These are phyloP conservation scores for Monoplex corrugatus DNA, from an alignment of 2,888 invertebrate species.

Conservation along the genomic window DNA sequence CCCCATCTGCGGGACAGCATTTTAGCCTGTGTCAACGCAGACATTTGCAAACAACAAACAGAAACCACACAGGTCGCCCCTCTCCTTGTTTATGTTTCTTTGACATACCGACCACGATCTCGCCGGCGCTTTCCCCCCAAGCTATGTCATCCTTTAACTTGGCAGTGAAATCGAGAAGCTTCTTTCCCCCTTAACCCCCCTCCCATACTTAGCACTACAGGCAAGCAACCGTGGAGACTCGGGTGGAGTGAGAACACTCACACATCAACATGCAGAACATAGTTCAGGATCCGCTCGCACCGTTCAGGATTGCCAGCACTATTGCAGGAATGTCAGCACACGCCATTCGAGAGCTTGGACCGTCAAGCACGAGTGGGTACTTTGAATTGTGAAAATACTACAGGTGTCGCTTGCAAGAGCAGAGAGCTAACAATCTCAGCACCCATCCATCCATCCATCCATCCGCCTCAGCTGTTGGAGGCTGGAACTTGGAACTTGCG, in stretches of 20 bases:
- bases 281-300: not conserved
- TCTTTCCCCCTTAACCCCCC: not conserved
- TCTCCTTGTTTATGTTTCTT: too few relatives aligned
- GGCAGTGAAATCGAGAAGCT: not conserved
- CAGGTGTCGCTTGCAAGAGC: not conserved
- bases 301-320: not conserved
- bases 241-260: not conserved
- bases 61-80: too few relatives aligned
- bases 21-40: too few relatives aligned
- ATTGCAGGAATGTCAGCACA: not conserved
- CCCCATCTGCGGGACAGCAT: not conserved
- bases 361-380: not conserved
- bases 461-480: too few relatives aligned
- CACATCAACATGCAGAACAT: conserved; percentile 3
- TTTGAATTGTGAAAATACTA: not conserved
- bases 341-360: not conserved
- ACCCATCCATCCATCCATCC: too few relatives aligned
- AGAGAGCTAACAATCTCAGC: not conserved
- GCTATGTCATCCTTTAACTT: not conserved
- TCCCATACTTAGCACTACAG: too few relatives aligned
- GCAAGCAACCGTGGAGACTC: not conserved
- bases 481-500: too few relatives aligned
- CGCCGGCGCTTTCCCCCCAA: not conserved
- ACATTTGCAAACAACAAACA: too few relatives aligned
- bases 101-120: not conserved